These are phyloP conservation scores for Trachelus iudaicus DNA, from an alignment of 2,888 invertebrate species.

Conservation along the genomic window DNA sequence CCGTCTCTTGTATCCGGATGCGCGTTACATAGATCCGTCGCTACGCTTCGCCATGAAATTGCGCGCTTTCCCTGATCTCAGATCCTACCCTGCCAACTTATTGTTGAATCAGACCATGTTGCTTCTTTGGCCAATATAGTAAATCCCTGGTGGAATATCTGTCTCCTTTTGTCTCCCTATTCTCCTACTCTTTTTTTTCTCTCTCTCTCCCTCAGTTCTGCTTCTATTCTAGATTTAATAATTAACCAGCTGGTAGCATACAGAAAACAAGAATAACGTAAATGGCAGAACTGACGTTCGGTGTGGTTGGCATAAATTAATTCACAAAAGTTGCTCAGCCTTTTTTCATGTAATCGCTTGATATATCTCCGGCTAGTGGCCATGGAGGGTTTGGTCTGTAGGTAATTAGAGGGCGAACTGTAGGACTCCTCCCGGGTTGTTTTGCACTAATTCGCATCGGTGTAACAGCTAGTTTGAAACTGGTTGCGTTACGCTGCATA, in stretches of 20 bases:
- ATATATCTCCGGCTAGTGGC: neutral
- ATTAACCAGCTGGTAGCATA: neutral
- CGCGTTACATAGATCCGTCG: slow-evolving; percentile 24
- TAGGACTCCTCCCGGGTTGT: slow-evolving; percentile 35
- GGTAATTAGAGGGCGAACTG: slow-evolving; percentile 50
- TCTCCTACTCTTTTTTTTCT: neutral
- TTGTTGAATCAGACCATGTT: neutral
- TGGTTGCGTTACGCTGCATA: slow-evolving; percentile 38
- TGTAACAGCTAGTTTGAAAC: slow-evolving; percentile 52
- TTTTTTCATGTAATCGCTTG: slow-evolving; percentile 11
- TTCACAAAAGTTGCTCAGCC: slow-evolving; percentile 20
- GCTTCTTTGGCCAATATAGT: neutral
- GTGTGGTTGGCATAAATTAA: slow-evolving; percentile 11
- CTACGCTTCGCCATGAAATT: slow-evolving; percentile 5
- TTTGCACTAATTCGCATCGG: slow-evolving; percentile 50
- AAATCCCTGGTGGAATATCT: neutral
- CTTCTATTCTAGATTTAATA: neutral
- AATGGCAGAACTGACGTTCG: neutral
- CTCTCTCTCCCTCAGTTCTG: neutral
- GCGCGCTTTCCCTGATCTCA: slow-evolving; percentile 7
- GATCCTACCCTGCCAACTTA: neutral
- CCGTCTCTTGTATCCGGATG: slow-evolving; percentile 24
- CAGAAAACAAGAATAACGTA: neutral
- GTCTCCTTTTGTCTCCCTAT: neutral
- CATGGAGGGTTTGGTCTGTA: slow-evolving; percentile 19